Base-by-base conservation (phyloP, 2,113 vertebrate genomes). In the Prunella himalayana region DNA sequence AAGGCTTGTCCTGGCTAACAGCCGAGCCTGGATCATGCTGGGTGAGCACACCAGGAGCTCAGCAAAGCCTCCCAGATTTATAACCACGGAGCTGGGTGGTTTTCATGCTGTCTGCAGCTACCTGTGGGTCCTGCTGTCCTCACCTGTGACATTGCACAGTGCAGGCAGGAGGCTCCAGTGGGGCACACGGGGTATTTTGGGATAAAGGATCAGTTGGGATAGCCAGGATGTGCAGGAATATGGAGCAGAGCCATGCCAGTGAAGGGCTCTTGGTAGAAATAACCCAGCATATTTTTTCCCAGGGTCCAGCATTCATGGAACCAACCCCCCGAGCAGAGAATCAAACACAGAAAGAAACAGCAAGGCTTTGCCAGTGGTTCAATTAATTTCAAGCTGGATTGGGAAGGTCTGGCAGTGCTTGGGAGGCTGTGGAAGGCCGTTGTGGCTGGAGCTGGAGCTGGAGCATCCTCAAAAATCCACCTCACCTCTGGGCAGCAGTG, bases 21-120 rank as follows among this genome's bases (percentile, higher is more conserved):
- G 59, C 47, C 0, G 1, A 47, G 56, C 73, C 51, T 16, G 56
- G 69, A 50, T n/a, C 1, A 0, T 11, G 56, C 50, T 1, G 8
- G n/a, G 9, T 44, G 47, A 21, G 68, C 18, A 0, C 10, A 2
- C 47, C 90, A 33, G 81, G 37, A 90, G 85, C 71, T 72, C 79
- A 51, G 63, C 75, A 73, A 37, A 93, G 50, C 66, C 53, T 64
- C 53, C 41, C 81, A 15, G 13, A 6, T 64, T 41, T 37, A 14
- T 11, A 21, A 13, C 53, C 13, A 1, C 3, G 6, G 57, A 17
- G 49, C 63, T 10, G 50, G 54, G 42, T 25, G 80, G 11, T 86
- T 60, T 49, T 24, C 21, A 2, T 5, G 63, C 45, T 69, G 1
- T 16, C 13, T 78, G 25, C 79, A 79, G 47, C 63, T 19, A 15